Percentiles rank a stretch among this genome's conserved stretches.
These are phyloP conservation scores for Serilophus lunatus DNA, from an alignment of 2,113 vertebrate genomes.

Conservation along the genomic window DNA sequence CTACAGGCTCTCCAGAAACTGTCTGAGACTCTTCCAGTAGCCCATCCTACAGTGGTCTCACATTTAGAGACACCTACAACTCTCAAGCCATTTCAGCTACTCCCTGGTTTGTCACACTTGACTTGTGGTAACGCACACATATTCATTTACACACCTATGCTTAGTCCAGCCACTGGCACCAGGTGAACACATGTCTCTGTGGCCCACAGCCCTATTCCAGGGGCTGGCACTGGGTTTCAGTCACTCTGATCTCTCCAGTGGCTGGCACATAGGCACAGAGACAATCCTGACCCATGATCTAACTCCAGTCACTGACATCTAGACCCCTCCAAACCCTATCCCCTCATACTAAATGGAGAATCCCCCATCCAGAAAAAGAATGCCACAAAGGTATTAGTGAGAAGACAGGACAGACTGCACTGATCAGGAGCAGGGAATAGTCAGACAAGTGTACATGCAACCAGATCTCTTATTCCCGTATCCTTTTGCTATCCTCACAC, in stretches of 20 bases:
- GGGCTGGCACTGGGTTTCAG: background rate
- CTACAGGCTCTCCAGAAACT: background rate
- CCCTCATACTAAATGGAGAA: background rate
- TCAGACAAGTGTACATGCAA: accelerated
- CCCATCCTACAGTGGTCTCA: background rate
- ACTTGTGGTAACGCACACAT: background rate
- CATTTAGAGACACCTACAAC: background rate
- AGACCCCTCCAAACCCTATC: accelerated
- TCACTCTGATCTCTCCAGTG: background rate
- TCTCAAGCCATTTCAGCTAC: background rate
- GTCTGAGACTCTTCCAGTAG: background rate
- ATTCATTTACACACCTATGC: background rate
- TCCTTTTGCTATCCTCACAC: background rate
- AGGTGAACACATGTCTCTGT: background rate
- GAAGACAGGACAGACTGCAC: background rate
- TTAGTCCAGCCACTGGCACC: background rate
- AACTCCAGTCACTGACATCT: background rate
- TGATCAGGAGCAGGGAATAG: background rate
- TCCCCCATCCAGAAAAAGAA: background rate
- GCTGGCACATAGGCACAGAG: background rate
- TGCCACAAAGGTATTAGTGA: background rate
- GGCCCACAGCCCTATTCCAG: accelerated
- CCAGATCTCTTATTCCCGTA: background rate
- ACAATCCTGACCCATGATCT: background rate
- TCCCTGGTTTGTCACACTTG: background rate